phyloP scores from a whole-genome alignment of 2,113 vertebrate species.

The Chinchilla lanigera region DNA sequence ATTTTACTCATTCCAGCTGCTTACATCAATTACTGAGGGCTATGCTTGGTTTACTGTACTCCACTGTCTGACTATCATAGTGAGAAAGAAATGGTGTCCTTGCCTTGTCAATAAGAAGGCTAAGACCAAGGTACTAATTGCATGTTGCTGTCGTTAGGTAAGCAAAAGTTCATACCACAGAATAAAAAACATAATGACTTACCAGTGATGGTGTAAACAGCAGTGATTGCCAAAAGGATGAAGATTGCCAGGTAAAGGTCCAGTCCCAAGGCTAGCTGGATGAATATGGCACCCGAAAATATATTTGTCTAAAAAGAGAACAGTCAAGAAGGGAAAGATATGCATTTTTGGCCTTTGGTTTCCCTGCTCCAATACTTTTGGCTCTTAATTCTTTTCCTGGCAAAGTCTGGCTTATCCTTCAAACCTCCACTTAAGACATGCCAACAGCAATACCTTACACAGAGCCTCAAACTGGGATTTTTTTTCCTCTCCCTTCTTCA shows the following conservation, averaged over 20 bases:
- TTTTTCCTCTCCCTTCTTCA: too few relatives aligned
- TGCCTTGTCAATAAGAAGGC: not conserved
- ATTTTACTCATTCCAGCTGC: not conserved
- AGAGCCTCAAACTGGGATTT: too few relatives aligned
- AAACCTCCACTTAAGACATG: too few relatives aligned
- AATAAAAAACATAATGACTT: constrained; percentile 56
- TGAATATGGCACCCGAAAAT: constrained; percentile 96
- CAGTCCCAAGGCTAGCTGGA: constrained; percentile 91
- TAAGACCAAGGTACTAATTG: not conserved
- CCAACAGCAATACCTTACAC: too few relatives aligned
- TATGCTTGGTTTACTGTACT: not conserved
- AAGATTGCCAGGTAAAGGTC: constrained; percentile 95
- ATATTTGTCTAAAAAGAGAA: constrained; percentile 89
- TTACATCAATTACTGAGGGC: not conserved
- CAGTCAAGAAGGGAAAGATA: not conserved
- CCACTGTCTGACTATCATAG: not conserved
- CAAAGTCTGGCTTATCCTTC: too few relatives aligned
- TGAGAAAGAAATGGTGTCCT: not conserved
- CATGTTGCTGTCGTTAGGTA: not conserved
- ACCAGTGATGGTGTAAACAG: constrained; percentile 96
- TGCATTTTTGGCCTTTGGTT: not conserved
- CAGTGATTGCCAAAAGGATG: constrained; percentile 91
- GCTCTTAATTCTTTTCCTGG: too few relatives aligned
- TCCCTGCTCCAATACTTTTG: not conserved
- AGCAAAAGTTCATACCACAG: not conserved